Evolutionary conservation across 2,113 vertebrate species (phyloP).

Genomic region (Bettongia penicillata): DNA sequence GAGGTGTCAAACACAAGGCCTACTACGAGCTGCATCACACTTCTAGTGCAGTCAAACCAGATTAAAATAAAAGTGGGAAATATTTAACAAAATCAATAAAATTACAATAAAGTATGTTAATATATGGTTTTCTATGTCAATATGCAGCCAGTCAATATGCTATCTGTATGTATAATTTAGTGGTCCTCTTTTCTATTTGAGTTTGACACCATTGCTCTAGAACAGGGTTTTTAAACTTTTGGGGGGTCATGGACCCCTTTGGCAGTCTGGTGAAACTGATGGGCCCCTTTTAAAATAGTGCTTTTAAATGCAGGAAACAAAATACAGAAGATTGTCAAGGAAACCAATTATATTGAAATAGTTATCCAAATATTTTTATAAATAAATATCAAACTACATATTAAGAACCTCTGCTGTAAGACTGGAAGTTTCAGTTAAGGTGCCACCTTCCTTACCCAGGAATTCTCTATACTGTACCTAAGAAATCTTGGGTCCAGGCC

Average conservation of each 20-base stretch:
- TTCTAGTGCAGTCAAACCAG: background rate
- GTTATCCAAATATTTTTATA: background rate
- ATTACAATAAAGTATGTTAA: background rate
- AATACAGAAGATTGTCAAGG: background rate
- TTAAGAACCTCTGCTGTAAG: background rate
- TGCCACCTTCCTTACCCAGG: background rate
- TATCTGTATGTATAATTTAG: background rate
- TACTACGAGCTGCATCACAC: background rate
- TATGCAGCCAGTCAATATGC: background rate
- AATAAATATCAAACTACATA: background rate
- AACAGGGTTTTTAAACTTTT: background rate
- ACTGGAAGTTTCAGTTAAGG: background rate
- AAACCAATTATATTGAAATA: background rate
- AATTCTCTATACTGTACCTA: background rate
- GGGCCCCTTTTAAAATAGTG: background rate
- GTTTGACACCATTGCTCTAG: background rate
- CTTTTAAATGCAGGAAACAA: background rate
- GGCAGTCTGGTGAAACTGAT: background rate
- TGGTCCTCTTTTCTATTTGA: background rate
- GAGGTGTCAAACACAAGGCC: background rate
- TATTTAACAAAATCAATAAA: background rate
- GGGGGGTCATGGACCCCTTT: background rate
- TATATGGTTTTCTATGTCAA: background rate
- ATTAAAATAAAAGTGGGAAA: background rate
- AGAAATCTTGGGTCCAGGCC: background rate